Conservation (phyloP, 2,888 invertebrate species). For the Melolontha melolontha region DNA sequence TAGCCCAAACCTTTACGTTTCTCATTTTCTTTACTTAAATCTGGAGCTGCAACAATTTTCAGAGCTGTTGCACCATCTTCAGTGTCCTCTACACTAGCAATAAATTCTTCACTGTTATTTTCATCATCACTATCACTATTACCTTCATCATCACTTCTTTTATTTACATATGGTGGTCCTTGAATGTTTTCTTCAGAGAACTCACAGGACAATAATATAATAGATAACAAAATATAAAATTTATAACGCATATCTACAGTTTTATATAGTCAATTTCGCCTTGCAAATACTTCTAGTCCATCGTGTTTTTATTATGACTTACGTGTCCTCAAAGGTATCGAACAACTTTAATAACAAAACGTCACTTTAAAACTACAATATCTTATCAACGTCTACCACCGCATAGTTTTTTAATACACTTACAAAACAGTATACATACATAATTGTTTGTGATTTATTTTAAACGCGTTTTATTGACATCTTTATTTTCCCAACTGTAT, state of each 20-base stretch:
- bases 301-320: slow-evolving; percentile 51
- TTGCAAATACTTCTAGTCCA: slow-evolving; percentile 16
- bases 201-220: slow-evolving; percentile 58
- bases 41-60: slow-evolving; percentile 63
- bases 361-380: slow-evolving; percentile 31
- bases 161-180: slow-evolving; percentile 49
- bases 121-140: slow-evolving; percentile 55
- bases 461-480: neutral
- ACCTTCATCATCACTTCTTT: slow-evolving; percentile 39
- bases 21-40: slow-evolving; percentile 63
- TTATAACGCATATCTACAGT: slow-evolving; percentile 42
- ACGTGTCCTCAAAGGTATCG: slow-evolving; percentile 52
- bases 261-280: slow-evolving; percentile 4
- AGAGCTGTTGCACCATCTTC: slow-evolving; percentile 58
- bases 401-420: slow-evolving; percentile 17
- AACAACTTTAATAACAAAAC: slow-evolving; percentile 31
- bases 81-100: slow-evolving; percentile 57
- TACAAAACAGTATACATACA: neutral
- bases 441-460: slow-evolving; percentile 1
- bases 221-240: slow-evolving; percentile 51
- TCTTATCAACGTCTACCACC: slow-evolving; percentile 28
- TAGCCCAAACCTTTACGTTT: slow-evolving; percentile 56
- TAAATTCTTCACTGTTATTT: slow-evolving; percentile 57
- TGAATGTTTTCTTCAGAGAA: slow-evolving; percentile 57
- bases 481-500: neutral